A percentile compares a stretch with the other conserved stretches of the same genome.
These are phyloP conservation scores for Brenthis hecate DNA, from an alignment of 2,888 invertebrate genomes.

Conservation along the genomic window DNA sequence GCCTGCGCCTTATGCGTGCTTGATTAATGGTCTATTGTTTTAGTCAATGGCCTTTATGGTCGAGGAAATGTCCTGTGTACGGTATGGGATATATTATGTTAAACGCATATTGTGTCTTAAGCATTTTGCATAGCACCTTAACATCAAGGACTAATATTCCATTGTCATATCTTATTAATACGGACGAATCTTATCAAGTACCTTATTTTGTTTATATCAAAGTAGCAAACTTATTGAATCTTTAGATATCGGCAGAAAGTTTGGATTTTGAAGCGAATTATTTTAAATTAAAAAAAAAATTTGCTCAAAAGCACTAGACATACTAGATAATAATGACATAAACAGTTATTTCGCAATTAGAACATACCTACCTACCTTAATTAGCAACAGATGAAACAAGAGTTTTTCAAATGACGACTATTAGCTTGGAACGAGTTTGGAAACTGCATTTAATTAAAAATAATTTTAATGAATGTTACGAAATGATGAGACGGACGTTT, in stretches of 20 bases:
- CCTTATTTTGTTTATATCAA: too few relatives aligned
- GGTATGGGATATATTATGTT: neutral
- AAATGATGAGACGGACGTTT: conserved; percentile 16
- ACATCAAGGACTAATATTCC: neutral
- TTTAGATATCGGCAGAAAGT: too few relatives aligned
- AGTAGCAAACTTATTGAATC: too few relatives aligned
- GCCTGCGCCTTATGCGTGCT: conserved; percentile 26
- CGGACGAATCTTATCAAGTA: too few relatives aligned
- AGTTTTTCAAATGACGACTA: too few relatives aligned
- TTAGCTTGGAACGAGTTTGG: neutral
- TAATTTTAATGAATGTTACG: conserved; percentile 18
- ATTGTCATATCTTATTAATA: neutral
- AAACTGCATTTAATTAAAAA: conserved; percentile 11
- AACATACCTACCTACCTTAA: too few relatives aligned
- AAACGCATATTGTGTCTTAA: neutral
- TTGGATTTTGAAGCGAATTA: too few relatives aligned
- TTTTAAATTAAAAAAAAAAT: too few relatives aligned
- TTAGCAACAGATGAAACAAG: too few relatives aligned
- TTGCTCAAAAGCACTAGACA: too few relatives aligned
- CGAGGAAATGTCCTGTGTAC: conserved; percentile 29
- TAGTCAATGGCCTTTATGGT: conserved; percentile 35
- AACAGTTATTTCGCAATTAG: too few relatives aligned
- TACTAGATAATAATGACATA: too few relatives aligned
- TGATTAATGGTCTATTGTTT: conserved; percentile 45
- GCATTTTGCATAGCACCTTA: conserved; percentile 4